Conservation (phyloP, 2,888 invertebrate genomes). For the Agapostemon virescens region DNA sequence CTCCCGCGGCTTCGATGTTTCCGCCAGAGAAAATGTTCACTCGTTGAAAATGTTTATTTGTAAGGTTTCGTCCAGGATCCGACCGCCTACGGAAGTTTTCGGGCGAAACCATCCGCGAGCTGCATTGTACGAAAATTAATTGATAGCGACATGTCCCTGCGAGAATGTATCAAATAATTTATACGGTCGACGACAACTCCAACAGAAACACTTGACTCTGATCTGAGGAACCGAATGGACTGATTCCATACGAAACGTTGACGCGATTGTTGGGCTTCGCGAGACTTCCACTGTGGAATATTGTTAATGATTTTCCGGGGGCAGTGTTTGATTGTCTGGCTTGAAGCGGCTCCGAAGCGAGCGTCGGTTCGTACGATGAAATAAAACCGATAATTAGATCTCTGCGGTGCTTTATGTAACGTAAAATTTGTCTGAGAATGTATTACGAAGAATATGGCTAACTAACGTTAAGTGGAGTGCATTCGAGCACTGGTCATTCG, state of each 20-base stretch:
- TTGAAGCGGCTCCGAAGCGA: too few relatives aligned
- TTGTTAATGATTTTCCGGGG: neutral
- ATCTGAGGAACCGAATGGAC: neutral
- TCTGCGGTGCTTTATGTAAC: too few relatives aligned
- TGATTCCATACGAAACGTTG: constrained; percentile 2
- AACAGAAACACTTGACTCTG: neutral
- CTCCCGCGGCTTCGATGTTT: constrained; percentile 10
- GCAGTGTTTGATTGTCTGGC: neutral
- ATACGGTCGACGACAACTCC: neutral
- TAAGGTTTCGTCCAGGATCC: neutral
- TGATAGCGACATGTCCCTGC: constrained; percentile 14
- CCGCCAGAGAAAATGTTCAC: constrained; percentile 34
- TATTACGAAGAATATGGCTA: too few relatives aligned
- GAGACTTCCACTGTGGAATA: neutral
- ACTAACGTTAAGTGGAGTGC: too few relatives aligned
- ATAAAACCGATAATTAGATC: neutral
- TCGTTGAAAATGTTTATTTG: constrained; percentile 29
- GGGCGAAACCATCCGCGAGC: neutral
- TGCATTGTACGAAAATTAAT: constrained; percentile 16
- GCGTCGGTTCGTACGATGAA: neutral
- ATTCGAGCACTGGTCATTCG: too few relatives aligned
- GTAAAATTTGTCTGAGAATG: neutral
- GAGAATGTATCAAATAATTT: constrained; percentile 5
- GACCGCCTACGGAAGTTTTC: neutral
- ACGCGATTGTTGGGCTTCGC: neutral